Percentiles rank a stretch among this genome's conserved stretches.
phyloP scores from a whole-genome alignment of 2,888 invertebrate genomes.

The Lissocephala sabroskyi region DNA sequence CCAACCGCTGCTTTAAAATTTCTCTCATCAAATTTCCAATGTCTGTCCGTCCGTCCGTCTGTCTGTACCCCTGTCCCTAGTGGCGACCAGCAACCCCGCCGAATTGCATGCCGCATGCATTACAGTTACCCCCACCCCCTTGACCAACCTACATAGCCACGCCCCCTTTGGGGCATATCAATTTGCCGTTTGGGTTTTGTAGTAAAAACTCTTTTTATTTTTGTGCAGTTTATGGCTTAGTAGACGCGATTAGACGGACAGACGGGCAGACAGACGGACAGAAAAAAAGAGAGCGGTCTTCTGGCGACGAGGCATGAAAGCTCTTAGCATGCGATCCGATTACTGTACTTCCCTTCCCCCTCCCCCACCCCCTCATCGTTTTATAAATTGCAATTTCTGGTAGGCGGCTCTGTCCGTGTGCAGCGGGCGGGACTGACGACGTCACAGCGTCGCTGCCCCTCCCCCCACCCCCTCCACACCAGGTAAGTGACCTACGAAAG shows the following conservation, averaged over 20 bases:
- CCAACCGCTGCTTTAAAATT: too few species aligned
- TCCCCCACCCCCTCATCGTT: too few species aligned
- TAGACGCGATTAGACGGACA: too few species aligned
- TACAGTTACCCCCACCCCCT: too few species aligned
- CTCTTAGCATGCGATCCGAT: constrained; percentile 58
- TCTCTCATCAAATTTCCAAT: too few species aligned
- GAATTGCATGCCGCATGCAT: constrained; percentile 22
- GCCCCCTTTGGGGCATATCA: constrained; percentile 16
- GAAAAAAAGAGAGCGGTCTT: too few species aligned
- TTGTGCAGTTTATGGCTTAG: too few species aligned
- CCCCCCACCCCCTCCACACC: background rate
- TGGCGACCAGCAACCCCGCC: too few species aligned
- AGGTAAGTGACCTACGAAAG: constrained; percentile 42
- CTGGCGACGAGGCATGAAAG: constrained; percentile 21
- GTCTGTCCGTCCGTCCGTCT: too few species aligned
- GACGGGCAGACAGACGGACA: background rate
- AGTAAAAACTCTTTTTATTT: constrained; percentile 29
- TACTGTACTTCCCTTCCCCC: constrained; percentile 44
- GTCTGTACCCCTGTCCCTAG: too few species aligned
- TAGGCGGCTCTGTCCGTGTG: background rate
- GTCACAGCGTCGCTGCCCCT: too few species aligned
- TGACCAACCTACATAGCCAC: background rate
- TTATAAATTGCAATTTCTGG: background rate
- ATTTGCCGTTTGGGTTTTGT: constrained; percentile 19
- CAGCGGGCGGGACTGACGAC: background rate